Base-by-base conservation (phyloP, 2,888 invertebrate species). In the Meganola albula region DNA sequence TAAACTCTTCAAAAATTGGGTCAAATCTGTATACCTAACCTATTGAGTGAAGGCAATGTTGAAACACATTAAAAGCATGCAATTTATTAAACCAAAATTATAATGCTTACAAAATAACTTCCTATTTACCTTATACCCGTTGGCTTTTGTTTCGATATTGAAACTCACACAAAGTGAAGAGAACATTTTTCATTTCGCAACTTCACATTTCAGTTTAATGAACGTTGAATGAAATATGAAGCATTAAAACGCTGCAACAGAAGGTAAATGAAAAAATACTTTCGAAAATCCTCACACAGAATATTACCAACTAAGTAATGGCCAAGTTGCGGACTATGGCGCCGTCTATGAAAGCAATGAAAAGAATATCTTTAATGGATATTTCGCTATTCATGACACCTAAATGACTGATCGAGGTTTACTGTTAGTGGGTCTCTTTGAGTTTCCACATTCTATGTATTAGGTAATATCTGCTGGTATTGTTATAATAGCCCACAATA, bases 281-380 rank as follows among this genome's bases (percentile, higher is more conserved):
- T 52, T 27, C 56, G 61, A 53, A 47, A 39, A 25, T 37, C 40
- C 36, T 44, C n/a, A n/a, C n/a, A n/a, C n/a, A n/a, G n/a, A n/a
- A n/a, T 16, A 5, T 16, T 16, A 16, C 16, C 4, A 5, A 5
- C 16, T 16, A 16, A 45, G 37, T 40, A 37, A 31, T 26, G 31
- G 16, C 16, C n/a, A n/a, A n/a, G 6, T 16, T 6, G 4, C 16
- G 4, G 6, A 16, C 6, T 6, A 27, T 34, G 40, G 30, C 37
- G 40, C 40, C 40, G 28, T 39, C 49, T 45, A 47, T 58, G 58
- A 59, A 63, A 61, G 58, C 57, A 41, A 54, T 66, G 58, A 63
- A 71, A 67, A 65, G 60, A 54, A 71, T 66, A 61, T 58, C 52
- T 58, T 55, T 73, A 69, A 73, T 70, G 66, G 66, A 69, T 67